phyloP scores from a whole-genome alignment of 1,140 invertebrate genomes.

The Drosophila paulistorum region DNA sequence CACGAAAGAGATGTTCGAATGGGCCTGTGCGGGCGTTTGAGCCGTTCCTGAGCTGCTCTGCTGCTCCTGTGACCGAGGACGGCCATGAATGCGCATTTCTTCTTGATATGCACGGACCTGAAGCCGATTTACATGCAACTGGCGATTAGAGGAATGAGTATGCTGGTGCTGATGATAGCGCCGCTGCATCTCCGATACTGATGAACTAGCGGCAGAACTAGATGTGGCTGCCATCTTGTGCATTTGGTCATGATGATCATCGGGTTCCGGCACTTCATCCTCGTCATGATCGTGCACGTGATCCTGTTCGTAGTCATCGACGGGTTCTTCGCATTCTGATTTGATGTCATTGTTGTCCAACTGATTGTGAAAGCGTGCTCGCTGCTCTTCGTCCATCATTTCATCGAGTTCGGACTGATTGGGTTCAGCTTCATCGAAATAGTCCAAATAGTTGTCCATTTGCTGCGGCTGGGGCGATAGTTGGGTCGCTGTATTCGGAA shows the following conservation, averaged over 20 bases:
- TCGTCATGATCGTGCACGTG: slow-evolving; percentile 36
- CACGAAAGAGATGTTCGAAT: slow-evolving; percentile 74
- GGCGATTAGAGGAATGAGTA: slow-evolving; percentile 32
- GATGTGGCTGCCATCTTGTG: slow-evolving; percentile 63
- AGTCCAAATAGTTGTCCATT: slow-evolving; percentile 75
- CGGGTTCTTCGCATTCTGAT: slow-evolving; percentile 74
- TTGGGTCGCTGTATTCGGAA: slow-evolving; percentile 43
- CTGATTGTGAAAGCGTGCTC: slow-evolving; percentile 49
- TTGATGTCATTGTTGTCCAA: slow-evolving; percentile 77
- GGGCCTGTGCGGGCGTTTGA: slow-evolving; percentile 31
- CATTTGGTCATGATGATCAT: slow-evolving; percentile 47
- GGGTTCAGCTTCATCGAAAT: slow-evolving; percentile 66
- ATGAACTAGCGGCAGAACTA: slow-evolving; percentile 30
- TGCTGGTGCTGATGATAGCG: slow-evolving; percentile 56
- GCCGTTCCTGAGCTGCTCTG: slow-evolving; percentile 28
- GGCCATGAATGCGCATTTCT: slow-evolving; percentile 50
- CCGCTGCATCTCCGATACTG: slow-evolving; percentile 37
- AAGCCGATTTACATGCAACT: slow-evolving; percentile 52
- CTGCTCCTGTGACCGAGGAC: slow-evolving; percentile 66
- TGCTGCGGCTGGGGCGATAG: slow-evolving; percentile 59
- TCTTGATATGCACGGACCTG: slow-evolving; percentile 68
- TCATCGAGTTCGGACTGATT: slow-evolving; percentile 74
- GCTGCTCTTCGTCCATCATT: slow-evolving; percentile 69
- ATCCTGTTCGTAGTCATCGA: slow-evolving; percentile 64
- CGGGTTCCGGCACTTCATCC: slow-evolving; percentile 35